Percentiles rank a stretch among this genome's conserved stretches.
phyloP scores from a whole-genome alignment of 2,113 vertebrate genomes.

The Nothoprocta perdicaria region DNA sequence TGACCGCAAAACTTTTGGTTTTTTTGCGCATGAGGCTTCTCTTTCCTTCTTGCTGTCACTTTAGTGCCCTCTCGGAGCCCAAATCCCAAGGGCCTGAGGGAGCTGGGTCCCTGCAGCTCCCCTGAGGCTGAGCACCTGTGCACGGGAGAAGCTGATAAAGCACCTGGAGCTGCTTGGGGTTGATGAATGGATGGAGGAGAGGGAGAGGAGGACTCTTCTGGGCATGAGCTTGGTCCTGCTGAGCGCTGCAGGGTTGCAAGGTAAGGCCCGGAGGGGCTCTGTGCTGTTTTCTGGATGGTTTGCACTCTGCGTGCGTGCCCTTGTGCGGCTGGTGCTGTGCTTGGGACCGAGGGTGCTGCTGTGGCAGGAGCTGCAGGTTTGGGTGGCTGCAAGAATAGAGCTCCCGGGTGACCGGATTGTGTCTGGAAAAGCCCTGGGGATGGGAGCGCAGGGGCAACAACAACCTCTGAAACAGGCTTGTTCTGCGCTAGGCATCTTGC shows the following conservation, averaged over 20 bases:
- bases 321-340: fast-evolving
- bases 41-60: background rate
- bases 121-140: conserved; percentile 14
- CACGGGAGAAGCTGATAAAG: conserved; percentile 43
- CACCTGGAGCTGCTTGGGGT: conserved; percentile 13
- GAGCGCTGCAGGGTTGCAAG: background rate
- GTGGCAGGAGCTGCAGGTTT: background rate
- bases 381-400: background rate
- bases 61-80: background rate
- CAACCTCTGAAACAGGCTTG: background rate
- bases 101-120: background rate
- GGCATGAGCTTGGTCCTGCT: background rate
- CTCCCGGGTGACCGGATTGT: background rate
- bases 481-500: background rate
- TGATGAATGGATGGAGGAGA: background rate
- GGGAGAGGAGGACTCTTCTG: background rate
- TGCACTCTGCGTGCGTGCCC: background rate
- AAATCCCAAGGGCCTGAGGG: background rate
- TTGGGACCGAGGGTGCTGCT: background rate
- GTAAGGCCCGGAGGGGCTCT: fast-evolving
- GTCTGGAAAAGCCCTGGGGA: background rate
- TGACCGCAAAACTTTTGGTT: background rate
- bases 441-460: background rate
- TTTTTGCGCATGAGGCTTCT: background rate
- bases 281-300: background rate